A percentile compares a stretch with the other conserved stretches of the same genome.
Evolutionary conservation across 2,797 vertebrate species (phyloP).

Genomic region (Muscicapa comitata): DNA sequence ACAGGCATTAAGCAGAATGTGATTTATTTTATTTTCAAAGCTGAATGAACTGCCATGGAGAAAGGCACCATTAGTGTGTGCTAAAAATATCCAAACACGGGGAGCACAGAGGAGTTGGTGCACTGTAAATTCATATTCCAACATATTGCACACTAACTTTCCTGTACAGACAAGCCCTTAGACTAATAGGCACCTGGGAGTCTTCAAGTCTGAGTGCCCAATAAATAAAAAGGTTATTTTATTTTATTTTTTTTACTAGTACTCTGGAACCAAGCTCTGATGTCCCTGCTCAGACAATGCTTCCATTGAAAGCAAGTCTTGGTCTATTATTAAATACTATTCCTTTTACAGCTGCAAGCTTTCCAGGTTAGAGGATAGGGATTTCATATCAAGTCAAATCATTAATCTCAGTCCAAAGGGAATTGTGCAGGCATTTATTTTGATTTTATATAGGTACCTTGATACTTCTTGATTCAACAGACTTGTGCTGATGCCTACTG

Average conservation of each 20-base stretch:
- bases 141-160: conserved; percentile 47
- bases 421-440: conserved; percentile 21
- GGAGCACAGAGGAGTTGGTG: conserved; percentile 11
- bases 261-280: conserved; percentile 47
- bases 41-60: conserved; percentile 21
- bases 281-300: conserved; percentile 50
- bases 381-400: conserved; percentile 48
- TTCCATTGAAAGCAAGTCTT: conserved; percentile 41
- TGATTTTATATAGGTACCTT: not conserved
- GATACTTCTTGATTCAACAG: not conserved
- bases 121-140: conserved; percentile 60
- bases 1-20: not conserved
- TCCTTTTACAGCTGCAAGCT: conserved; percentile 25
- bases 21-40: conserved; percentile 40
- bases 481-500: not conserved
- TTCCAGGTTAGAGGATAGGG: conserved; percentile 17
- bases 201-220: conserved; percentile 62
- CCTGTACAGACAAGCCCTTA: conserved; percentile 55
- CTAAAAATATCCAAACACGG: conserved; percentile 46
- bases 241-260: conserved; percentile 45
- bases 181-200: conserved; percentile 64
- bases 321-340: conserved; percentile 37
- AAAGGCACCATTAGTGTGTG: not conserved
- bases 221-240: conserved; percentile 62
- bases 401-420: conserved; percentile 16